phyloP scores from a whole-genome alignment of 1,140 invertebrate genomes.

The Anastrepha obliqua region DNA sequence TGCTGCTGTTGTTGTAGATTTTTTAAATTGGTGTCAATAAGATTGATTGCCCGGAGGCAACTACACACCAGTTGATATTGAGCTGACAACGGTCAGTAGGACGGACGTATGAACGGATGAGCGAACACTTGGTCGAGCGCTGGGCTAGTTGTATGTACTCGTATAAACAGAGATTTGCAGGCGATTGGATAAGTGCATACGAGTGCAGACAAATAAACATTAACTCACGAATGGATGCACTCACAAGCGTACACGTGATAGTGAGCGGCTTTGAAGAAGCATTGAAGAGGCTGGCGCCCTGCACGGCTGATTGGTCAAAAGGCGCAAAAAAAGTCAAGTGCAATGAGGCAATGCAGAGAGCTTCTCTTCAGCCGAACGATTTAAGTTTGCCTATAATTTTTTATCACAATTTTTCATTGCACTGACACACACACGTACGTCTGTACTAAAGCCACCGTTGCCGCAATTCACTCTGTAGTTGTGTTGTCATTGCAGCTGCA shows the following conservation, averaged over 20 bases:
- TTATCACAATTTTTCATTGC: too few relatives aligned
- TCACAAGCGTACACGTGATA: background rate
- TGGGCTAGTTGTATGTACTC: background rate
- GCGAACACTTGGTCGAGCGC: background rate
- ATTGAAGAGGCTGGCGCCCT: constrained; percentile 12
- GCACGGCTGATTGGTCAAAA: constrained; percentile 7
- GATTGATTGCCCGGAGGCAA: constrained; percentile 42
- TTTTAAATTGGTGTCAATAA: constrained; percentile 49
- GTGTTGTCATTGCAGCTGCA: background rate
- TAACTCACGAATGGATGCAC: background rate
- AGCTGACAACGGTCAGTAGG: constrained; percentile 19
- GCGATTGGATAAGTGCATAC: background rate
- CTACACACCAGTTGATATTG: constrained; percentile 45
- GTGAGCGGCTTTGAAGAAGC: background rate
- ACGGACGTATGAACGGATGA: background rate
- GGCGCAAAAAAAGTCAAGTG: background rate
- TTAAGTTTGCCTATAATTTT: too few relatives aligned
- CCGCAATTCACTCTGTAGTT: background rate
- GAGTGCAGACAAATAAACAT: background rate
- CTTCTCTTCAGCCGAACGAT: background rate
- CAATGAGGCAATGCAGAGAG: background rate
- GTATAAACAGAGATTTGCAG: constrained; percentile 1
- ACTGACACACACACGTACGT: too few relatives aligned
- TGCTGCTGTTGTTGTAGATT: background rate
- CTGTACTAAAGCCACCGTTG: background rate